Conservation (phyloP, 2,113 vertebrate genomes). For the Suricata suricatta region DNA sequence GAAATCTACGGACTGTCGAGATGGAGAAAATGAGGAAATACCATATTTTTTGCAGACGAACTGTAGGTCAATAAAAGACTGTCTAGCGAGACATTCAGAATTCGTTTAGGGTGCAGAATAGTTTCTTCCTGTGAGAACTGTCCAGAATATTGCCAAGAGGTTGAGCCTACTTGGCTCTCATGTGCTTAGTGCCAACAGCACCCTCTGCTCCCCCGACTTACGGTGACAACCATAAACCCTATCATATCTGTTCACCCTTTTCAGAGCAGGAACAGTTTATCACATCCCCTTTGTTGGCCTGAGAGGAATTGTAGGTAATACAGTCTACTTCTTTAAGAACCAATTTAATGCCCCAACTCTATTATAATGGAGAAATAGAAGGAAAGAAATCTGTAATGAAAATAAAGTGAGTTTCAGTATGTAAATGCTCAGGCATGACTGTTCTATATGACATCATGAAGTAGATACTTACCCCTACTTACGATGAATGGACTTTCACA, state of each 20-base stretch:
- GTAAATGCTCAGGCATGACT: conserved; percentile 42
- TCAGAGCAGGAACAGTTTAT: not conserved
- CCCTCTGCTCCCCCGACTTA: not conserved
- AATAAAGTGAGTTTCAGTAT: not conserved
- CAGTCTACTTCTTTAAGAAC: not conserved
- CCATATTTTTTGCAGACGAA: conserved; percentile 43
- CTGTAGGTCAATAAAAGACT: conserved; percentile 61
- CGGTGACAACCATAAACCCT: not conserved
- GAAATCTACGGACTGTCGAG: conserved; percentile 25
- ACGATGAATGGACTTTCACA: not conserved
- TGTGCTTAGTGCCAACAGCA: not conserved
- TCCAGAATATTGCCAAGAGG: not conserved
- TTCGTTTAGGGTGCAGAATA: conserved; percentile 45
- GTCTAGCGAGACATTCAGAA: conserved; percentile 63
- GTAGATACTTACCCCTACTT: not conserved
- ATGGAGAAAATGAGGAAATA: not conserved
- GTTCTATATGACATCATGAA: not conserved
- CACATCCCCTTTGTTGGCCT: not conserved
- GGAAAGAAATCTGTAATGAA: not conserved
- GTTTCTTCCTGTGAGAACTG: conserved; percentile 34
- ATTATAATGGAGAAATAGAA: not conserved
- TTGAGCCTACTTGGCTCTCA: not conserved
- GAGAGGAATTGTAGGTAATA: not conserved
- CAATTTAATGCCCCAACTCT: not conserved
- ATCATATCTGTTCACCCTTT: not conserved